Percentiles rank a stretch among this genome's conserved stretches.
Conservation (phyloP, 2,113 vertebrate species). For the Opisthocomus hoazin region DNA sequence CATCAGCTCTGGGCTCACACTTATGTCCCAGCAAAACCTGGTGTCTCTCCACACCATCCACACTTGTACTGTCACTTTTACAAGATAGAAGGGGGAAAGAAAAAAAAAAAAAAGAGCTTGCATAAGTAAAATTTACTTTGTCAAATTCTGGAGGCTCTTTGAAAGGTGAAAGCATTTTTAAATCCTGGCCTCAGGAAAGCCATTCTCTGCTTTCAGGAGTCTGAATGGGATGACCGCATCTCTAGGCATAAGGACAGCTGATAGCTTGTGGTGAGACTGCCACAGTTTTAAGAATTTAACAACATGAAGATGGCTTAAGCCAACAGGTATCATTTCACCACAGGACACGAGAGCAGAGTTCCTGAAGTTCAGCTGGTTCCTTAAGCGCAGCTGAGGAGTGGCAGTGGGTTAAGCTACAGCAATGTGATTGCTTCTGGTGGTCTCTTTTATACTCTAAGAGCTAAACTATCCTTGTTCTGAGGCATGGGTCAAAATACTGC, state of each 20-base stretch:
- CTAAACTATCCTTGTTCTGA: not conserved
- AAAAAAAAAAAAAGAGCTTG: not conserved
- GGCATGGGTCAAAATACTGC: not conserved
- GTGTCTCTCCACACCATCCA: not conserved
- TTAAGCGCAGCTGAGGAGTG: not conserved
- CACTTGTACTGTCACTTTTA: not conserved
- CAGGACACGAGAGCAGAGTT: not conserved
- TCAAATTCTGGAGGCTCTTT: not conserved
- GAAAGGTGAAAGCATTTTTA: not conserved
- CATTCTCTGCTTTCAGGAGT: not conserved
- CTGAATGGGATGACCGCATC: not conserved
- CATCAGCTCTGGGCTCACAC: not conserved
- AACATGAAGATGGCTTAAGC: not conserved
- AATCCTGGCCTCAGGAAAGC: not conserved
- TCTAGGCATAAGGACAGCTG: not conserved
- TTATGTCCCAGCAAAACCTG: not conserved
- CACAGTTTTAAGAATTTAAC: not conserved
- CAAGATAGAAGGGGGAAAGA: accelerated
- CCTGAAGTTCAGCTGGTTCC: not conserved
- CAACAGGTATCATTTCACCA: not conserved
- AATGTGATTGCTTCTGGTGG: not conserved
- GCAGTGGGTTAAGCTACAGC: not conserved
- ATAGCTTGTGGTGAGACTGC: not conserved
- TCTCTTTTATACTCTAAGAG: not conserved
- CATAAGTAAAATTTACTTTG: not conserved